Evolutionary conservation across 1,140 invertebrate species (phyloP).

Genomic region (Limonius californicus): DNA sequence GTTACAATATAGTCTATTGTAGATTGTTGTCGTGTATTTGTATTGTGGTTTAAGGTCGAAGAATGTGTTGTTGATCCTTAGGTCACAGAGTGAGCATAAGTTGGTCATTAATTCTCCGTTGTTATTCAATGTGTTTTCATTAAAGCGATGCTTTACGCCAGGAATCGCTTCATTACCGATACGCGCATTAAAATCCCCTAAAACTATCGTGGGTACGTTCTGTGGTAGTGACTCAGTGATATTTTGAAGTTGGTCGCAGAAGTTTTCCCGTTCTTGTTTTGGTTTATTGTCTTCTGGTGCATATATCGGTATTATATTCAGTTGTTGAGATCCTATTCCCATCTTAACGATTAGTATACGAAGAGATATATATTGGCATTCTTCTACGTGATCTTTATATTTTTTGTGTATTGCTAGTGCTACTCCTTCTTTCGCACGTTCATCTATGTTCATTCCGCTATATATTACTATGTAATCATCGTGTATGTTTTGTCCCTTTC

Average conservation of each 20-base stretch:
- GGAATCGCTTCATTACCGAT: too few species aligned
- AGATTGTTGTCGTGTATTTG: background rate
- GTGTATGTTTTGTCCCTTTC: background rate
- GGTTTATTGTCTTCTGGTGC: background rate
- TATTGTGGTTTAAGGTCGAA: background rate
- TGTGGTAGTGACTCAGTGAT: background rate
- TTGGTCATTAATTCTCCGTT: constrained; percentile 6
- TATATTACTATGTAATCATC: background rate
- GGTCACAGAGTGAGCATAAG: background rate
- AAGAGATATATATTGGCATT: background rate
- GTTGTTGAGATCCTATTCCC: too few species aligned
- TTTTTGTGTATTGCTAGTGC: background rate
- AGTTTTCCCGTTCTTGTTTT: background rate
- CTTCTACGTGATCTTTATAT: background rate
- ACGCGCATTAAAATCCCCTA: too few species aligned
- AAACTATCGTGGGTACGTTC: too few species aligned
- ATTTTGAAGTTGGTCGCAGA: background rate
- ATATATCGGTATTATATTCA: too few species aligned
- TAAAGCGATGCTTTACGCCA: background rate
- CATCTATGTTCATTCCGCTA: background rate
- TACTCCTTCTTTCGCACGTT: background rate
- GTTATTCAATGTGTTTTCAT: background rate
- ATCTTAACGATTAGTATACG: background rate
- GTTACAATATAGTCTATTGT: background rate
- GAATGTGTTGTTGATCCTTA: background rate